phyloP scores from a whole-genome alignment of 2,888 invertebrate genomes.

The Lithosia quadra region DNA sequence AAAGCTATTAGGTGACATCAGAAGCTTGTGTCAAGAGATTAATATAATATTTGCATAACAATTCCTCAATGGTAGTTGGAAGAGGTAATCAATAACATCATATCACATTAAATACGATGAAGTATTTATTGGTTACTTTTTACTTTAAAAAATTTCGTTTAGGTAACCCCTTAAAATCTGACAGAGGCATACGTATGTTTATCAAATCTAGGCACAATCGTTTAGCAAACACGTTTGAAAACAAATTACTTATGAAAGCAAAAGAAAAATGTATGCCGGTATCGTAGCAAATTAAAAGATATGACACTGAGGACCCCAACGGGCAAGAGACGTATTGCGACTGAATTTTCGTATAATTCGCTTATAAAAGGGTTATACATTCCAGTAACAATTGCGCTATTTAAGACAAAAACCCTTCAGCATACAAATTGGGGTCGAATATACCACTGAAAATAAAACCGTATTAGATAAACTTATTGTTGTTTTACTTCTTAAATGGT shows the following conservation, averaged over 20 bases:
- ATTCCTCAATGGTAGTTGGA: neutral
- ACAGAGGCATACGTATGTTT: neutral
- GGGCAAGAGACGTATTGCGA: neutral
- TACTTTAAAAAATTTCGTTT: neutral
- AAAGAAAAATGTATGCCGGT: neutral
- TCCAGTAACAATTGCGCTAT: conserved; percentile 3
- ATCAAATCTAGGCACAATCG: neutral
- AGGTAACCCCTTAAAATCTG: neutral
- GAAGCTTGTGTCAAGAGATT: neutral
- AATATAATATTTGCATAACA: neutral
- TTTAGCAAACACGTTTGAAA: neutral
- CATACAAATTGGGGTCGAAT: conserved; percentile 33
- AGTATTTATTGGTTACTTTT: neutral
- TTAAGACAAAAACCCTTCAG: conserved; percentile 6
- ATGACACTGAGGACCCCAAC: neutral
- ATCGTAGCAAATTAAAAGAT: neutral
- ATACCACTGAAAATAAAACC: conserved; percentile 39
- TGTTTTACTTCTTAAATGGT: conserved; percentile 86
- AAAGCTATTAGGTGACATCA: conserved; percentile 30
- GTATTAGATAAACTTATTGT: conserved; percentile 74
- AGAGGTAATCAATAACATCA: neutral
- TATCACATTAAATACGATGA: neutral
- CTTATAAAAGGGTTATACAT: conserved; percentile 12
- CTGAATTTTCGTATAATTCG: neutral
- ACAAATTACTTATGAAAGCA: conserved; percentile 1